Percentiles rank a stretch among this genome's conserved stretches.
These are phyloP conservation scores for Pluvianellus socialis DNA, from an alignment of 2,113 vertebrate species.

Conservation along the genomic window DNA sequence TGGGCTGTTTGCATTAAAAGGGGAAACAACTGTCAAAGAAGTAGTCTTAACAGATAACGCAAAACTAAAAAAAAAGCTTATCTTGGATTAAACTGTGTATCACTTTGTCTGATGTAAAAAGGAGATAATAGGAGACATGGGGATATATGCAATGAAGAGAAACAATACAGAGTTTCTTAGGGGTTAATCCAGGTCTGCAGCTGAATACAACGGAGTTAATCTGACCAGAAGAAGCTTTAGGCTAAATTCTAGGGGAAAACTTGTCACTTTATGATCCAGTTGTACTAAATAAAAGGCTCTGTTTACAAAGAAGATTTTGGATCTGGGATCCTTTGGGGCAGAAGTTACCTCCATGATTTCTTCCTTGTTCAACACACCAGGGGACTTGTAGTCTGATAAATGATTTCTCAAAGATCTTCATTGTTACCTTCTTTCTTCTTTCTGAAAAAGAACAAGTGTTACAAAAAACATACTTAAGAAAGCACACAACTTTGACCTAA, in stretches of 20 bases:
- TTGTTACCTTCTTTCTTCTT: constrained; percentile 45
- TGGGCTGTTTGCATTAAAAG: constrained; percentile 71
- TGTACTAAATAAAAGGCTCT: constrained; percentile 68
- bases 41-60: constrained; percentile 44
- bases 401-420: constrained; percentile 61
- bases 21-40: constrained; percentile 65
- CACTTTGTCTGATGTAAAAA: constrained; percentile 70
- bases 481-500: constrained; percentile 37
- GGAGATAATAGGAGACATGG: constrained; percentile 73
- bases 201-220: constrained; percentile 75
- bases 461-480: constrained; percentile 59
- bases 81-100: constrained; percentile 65
- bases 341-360: constrained; percentile 65
- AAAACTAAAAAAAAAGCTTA: constrained; percentile 62
- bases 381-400: constrained; percentile 61
- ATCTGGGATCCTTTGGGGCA: constrained; percentile 66
- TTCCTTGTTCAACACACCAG: constrained; percentile 66
- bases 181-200: constrained; percentile 75
- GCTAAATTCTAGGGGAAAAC: constrained; percentile 68
- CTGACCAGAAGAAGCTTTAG: constrained; percentile 64
- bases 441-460: constrained; percentile 39
- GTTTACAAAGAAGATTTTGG: constrained; percentile 77
- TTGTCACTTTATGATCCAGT: constrained; percentile 77
- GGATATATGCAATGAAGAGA: constrained; percentile 76
- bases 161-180: constrained; percentile 71